phyloP scores from a whole-genome alignment of 2,888 invertebrate species.

The Malthinus flaveolus region DNA sequence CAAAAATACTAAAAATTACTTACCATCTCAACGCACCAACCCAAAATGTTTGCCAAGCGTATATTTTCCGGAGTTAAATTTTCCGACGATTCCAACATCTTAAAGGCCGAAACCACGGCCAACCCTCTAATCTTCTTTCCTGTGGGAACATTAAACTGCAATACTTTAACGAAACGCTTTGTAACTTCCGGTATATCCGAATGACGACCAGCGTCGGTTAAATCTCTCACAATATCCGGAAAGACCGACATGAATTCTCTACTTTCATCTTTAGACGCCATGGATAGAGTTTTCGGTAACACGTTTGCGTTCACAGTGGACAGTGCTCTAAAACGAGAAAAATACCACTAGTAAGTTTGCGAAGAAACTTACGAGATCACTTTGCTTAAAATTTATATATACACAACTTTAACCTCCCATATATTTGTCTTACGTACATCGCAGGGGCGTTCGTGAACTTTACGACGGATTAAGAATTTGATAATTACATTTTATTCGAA shows the following conservation, averaged over 20 bases:
- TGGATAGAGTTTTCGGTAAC: slow-evolving; percentile 64
- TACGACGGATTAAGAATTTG: no score
- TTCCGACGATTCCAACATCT: slow-evolving; percentile 68
- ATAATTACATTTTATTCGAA: no score
- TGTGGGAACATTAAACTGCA: slow-evolving; percentile 90
- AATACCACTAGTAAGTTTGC: not conserved
- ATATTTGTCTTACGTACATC: no score
- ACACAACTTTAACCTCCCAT: no score
- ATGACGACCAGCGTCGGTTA: slow-evolving; percentile 76
- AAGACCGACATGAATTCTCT: slow-evolving; percentile 87
- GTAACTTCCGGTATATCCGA: slow-evolving; percentile 78
- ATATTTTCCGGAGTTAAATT: slow-evolving; percentile 77
- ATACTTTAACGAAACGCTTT: slow-evolving; percentile 80
- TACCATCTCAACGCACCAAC: slow-evolving; percentile 96
- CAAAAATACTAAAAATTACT: slow-evolving; percentile 43
- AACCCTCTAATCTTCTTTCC: slow-evolving; percentile 87
- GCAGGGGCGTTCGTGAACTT: no score
- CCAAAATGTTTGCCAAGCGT: slow-evolving; percentile 79
- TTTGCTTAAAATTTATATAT: no score
- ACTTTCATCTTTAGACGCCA: slow-evolving; percentile 73
- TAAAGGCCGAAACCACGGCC: slow-evolving; percentile 74
- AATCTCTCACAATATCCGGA: slow-evolving; percentile 83
- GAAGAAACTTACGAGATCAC: not conserved
- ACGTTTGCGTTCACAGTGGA: slow-evolving; percentile 66
- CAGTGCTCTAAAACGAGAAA: slow-evolving; percentile 52